phyloP scores from a whole-genome alignment of 2,113 vertebrate genomes.

The Chauna torquata region DNA sequence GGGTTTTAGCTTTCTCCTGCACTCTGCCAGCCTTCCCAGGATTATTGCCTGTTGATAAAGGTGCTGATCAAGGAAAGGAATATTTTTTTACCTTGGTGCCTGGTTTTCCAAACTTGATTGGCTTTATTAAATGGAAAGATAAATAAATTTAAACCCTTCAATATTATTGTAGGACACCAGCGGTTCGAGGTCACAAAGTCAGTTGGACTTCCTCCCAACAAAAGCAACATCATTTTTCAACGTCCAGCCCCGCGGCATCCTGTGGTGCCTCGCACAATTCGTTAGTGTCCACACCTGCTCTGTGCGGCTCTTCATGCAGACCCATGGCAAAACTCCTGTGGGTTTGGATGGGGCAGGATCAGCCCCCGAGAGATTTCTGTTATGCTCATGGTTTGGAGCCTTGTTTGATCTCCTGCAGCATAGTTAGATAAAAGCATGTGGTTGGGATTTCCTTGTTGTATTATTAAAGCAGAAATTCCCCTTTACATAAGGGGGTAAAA shows the following conservation, averaged over 20 bases:
- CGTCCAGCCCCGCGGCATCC: background rate
- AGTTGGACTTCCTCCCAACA: slow-evolving; percentile 53
- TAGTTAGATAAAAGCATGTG: background rate
- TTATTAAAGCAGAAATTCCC: background rate
- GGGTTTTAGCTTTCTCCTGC: slow-evolving; percentile 47
- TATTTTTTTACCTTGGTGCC: background rate
- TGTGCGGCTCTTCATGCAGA: fast-evolving
- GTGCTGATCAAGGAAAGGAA: background rate
- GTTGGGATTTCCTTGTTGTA: slow-evolving; percentile 27
- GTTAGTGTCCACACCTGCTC: slow-evolving; percentile 44
- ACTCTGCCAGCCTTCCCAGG: slow-evolving; percentile 51
- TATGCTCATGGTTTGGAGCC: background rate
- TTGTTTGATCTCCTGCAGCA: background rate
- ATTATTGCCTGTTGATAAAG: slow-evolving; percentile 66
- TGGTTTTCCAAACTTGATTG: background rate
- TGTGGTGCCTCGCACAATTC: background rate
- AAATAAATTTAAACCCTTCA: slow-evolving; percentile 21
- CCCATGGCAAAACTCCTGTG: background rate
- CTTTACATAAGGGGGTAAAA: background rate
- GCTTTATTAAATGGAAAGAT: slow-evolving; percentile 30
- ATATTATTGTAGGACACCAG: background rate
- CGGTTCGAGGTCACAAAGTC: slow-evolving; percentile 34
- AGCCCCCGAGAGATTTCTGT: background rate
- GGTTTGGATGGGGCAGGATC: background rate
- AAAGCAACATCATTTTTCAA: slow-evolving; percentile 33